phyloP scores from a whole-genome alignment of 2,113 vertebrate genomes.

The Peromyscus californicus region DNA sequence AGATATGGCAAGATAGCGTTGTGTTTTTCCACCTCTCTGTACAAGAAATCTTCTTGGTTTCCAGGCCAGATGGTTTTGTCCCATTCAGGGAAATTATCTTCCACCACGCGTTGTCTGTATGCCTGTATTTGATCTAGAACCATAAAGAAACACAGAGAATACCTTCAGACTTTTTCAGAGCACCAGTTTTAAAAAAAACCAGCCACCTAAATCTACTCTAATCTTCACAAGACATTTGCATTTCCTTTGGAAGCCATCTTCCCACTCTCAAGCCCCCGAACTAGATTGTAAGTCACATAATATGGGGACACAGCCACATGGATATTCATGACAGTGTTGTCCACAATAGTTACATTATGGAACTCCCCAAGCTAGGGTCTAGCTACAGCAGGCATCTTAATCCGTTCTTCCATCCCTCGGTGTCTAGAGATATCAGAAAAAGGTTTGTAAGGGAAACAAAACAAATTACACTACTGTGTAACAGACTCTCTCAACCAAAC shows the following conservation, averaged over 20 bases:
- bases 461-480: background rate
- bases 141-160: rapidly evolving
- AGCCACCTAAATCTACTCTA: background rate
- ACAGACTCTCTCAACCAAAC: background rate
- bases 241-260: background rate
- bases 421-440: background rate
- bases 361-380: background rate
- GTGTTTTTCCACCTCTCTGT: background rate
- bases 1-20: background rate
- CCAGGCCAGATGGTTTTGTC: background rate
- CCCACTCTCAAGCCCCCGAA: background rate
- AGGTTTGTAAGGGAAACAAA: background rate
- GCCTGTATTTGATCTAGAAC: background rate
- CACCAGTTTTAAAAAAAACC: rapidly evolving
- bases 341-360: background rate
- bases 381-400: background rate
- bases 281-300: background rate
- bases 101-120: slow-evolving; percentile 13
- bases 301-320: background rate
- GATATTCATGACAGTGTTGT: background rate
- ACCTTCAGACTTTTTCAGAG: background rate
- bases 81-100: background rate
- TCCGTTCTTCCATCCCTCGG: background rate
- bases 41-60: background rate
- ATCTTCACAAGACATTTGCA: background rate